Evolutionary conservation across 2,888 invertebrate genomes (phyloP), one percentile per base, ranked within the genome.

Genomic region (Portevinia maculata): DNA sequence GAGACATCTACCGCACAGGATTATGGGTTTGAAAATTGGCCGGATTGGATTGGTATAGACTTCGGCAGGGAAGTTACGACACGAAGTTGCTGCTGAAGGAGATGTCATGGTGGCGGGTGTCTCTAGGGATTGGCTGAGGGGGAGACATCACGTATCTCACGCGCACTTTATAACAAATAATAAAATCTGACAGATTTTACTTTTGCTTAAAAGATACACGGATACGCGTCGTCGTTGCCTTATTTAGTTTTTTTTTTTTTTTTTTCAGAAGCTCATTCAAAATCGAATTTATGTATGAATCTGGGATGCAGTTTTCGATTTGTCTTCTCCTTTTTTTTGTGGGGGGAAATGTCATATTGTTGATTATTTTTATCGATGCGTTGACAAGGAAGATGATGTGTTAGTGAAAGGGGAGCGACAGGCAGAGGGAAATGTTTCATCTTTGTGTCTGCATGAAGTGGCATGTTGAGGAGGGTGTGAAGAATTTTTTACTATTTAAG

Each of bases 151-250:
- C 15, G 52, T 28, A 24, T 39, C 39, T 59, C 46, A 15, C 46
- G 59, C 65, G 64, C 71, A 76, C 55, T 53, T 39, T 50, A 52
- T 50, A 62, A 62, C 60, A 71, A 83, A 83, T 83, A 81, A 81
- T 71, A 83, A 83, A 76, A 76, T 76, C 78, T 73, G 83, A 83
- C 83, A 83, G 67, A 67, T 78, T 83, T 62, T 50, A 57, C 62
- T 78, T 55, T 34, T 28, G 32, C 65, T 70, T 28, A 34, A 24
- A 70, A 60, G 46, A 50, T 48, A 39, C 52, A 57, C 24, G 55
- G 55, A 73, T 55, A 62, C 17, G 24, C 15, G 15, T n/a, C 17
- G 24, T 24, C 19, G 21, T 11, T 7, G 7, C 7, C 21, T 32
- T n/a, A 44, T 24, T 24, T 24, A 3, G 24, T 32, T 21, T 32